Evolutionary conservation across 2,888 invertebrate species (phyloP).

Genomic region (Tachystola acroxantha): DNA sequence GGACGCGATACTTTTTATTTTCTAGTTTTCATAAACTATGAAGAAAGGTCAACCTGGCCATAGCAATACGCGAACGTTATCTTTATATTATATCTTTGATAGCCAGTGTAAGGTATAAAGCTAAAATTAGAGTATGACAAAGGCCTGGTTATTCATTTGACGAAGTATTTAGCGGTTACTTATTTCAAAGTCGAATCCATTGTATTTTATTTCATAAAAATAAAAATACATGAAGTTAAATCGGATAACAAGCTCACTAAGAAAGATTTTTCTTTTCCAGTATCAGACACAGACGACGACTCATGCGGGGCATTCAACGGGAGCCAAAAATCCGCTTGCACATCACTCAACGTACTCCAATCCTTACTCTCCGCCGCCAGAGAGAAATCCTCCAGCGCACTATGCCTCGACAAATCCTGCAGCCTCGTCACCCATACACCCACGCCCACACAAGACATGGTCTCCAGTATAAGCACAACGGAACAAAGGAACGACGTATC

Average conservation of each 20-base stretch:
- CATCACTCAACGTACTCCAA: conserved; percentile 63
- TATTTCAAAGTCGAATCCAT: too few relatives aligned
- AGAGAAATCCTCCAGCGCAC: conserved; percentile 68
- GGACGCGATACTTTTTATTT: background rate
- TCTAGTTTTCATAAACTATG: background rate
- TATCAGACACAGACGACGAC: conserved; percentile 70
- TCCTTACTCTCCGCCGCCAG: conserved; percentile 59
- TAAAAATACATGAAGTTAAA: too few relatives aligned
- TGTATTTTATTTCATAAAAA: too few relatives aligned
- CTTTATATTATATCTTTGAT: too few relatives aligned
- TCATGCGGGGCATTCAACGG: conserved; percentile 69
- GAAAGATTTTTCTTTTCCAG: conserved; percentile 28
- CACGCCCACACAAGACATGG: conserved; percentile 74
- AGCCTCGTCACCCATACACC: conserved; percentile 69
- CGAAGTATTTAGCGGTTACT: too few relatives aligned
- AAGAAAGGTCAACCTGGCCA: too few relatives aligned
- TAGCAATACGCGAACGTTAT: too few relatives aligned
- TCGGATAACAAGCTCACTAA: too few relatives aligned
- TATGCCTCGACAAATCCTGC: conserved; percentile 70
- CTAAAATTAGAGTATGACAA: too few relatives aligned
- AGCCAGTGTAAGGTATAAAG: too few relatives aligned
- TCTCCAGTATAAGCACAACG: conserved; percentile 70
- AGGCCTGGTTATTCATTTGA: too few relatives aligned
- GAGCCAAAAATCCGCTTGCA: conserved; percentile 70
- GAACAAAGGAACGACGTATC: conserved; percentile 68